Evolutionary conservation across 2,888 invertebrate species (phyloP).

Genomic region (Temnothorax ravouxi): DNA sequence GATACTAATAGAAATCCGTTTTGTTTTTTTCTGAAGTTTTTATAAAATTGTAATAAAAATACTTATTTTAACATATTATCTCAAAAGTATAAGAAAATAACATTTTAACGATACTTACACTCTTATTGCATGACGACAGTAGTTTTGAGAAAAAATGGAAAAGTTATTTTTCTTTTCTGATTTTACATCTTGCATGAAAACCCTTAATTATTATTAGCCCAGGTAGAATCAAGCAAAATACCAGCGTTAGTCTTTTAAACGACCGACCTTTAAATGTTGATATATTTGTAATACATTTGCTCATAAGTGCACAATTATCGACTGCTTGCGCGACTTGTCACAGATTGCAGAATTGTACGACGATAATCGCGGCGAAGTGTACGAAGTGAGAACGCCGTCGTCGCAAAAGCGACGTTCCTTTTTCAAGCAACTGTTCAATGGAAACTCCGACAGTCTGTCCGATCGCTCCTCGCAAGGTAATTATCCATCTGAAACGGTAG

Average conservation of each 20-base stretch:
- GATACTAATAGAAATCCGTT: too few species aligned
- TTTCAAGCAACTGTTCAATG: slow-evolving; percentile 81
- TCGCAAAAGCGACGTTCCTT: slow-evolving; percentile 78
- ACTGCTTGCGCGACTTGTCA: not conserved
- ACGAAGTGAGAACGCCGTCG: slow-evolving; percentile 76
- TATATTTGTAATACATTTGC: not conserved
- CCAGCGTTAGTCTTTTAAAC: not conserved
- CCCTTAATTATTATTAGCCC: not conserved
- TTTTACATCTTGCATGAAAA: too few species aligned
- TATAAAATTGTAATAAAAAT: too few species aligned
- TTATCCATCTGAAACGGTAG: slow-evolving; percentile 10
- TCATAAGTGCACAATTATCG: slow-evolving; percentile 8
- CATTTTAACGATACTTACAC: too few species aligned
- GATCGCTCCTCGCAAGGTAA: slow-evolving; percentile 80
- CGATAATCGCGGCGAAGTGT: slow-evolving; percentile 81
- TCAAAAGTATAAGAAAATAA: too few species aligned
- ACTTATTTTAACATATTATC: too few species aligned
- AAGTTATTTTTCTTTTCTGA: too few species aligned
- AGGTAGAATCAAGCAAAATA: not conserved
- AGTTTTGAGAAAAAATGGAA: too few species aligned
- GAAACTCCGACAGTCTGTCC: slow-evolving; percentile 73
- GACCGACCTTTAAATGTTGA: not conserved
- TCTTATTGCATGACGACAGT: too few species aligned
- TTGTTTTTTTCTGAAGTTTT: too few species aligned
- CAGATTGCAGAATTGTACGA: slow-evolving; percentile 81